Conservation (phyloP, 2,888 invertebrate genomes). For the Empis stercorea region DNA sequence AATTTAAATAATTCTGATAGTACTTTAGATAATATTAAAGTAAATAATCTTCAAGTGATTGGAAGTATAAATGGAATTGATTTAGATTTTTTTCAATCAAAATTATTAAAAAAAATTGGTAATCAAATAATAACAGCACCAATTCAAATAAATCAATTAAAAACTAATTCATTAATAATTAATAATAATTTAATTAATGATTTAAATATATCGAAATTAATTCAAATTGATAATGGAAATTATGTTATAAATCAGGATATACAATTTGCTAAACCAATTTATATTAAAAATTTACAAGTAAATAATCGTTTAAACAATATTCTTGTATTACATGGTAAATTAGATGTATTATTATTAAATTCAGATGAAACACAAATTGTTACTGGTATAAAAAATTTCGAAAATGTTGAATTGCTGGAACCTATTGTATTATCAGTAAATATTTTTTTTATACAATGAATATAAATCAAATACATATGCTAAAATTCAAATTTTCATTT, state of each 20-base stretch:
- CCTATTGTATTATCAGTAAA: constrained; percentile 33
- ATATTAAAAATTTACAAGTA: constrained; percentile 33
- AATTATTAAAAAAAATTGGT: constrained; percentile 37
- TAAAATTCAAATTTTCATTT: no score
- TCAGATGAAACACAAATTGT: constrained; percentile 34
- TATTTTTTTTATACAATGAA: no score
- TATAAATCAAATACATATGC: no score
- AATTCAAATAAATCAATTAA: constrained; percentile 21
- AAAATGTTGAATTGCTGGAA: constrained; percentile 35
- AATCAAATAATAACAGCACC: constrained; percentile 37
- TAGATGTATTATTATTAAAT: constrained; percentile 37
- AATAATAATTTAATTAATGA: constrained; percentile 21
- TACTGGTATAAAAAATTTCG: constrained; percentile 35
- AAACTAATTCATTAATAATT: constrained; percentile 23
- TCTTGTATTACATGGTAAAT: constrained; percentile 30
- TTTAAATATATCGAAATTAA: constrained; percentile 24
- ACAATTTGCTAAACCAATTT: constrained; percentile 33
- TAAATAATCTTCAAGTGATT: neutral
- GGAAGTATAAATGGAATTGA: constrained; percentile 6
- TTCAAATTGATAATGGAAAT: constrained; percentile 28
- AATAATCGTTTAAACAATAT: constrained; percentile 38
- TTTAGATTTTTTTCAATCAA: constrained; percentile 19
- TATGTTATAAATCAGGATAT: constrained; percentile 37
- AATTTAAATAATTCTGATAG: neutral
- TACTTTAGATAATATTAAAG: neutral